Evolutionary conservation across 2,113 vertebrate genomes (phyloP), one percentile per base, ranked within the genome.

Genomic region (Globicephala melas): DNA sequence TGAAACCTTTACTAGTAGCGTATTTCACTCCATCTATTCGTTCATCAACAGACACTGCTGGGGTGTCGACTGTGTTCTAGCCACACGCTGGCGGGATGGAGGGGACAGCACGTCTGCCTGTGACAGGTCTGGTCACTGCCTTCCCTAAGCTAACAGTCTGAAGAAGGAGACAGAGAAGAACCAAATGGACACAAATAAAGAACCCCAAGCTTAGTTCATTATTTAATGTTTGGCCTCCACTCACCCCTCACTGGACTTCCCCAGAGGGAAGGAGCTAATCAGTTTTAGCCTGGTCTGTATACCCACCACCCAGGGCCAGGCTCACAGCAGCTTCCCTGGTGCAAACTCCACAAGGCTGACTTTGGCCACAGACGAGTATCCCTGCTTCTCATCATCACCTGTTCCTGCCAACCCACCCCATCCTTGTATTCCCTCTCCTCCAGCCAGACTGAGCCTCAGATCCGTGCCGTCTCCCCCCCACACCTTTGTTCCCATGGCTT

Each of bases 111-210:
- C 33, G 0, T 15, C 58, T n/a, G n/a, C n/a, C 77, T 5, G 0
- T 17, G 63, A 44, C 7, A 41, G 14, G 26, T 12, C 12, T 0
- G 3, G 53, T 23, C 26, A 1, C n/a, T 4, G 20, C 11, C 28
- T 14, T 71, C 89, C 73, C 20, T 55, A 31, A 55, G 63, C 53
- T 38, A 28, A 28, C 25, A 9, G 86, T 44, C 23, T 17, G 18
- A 44, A 12, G 50, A 12, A 20, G 33, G 55, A 65, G 60, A 74
- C 9, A 15, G 41, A 60, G 38, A 93, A 65, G 86, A 83, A 79
- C 28, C 41, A 26, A 20, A 86, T 0, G 73, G 55, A 41, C 38
- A 53, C 10, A 77, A 21, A 38, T 21, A 50, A 18, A 80, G 74
- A 38, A 31, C 23, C 0, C 5, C 6, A n/a, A 89, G 55, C 13